phyloP scores from a whole-genome alignment of 2,113 vertebrate species.

The Athene cunicularia region DNA sequence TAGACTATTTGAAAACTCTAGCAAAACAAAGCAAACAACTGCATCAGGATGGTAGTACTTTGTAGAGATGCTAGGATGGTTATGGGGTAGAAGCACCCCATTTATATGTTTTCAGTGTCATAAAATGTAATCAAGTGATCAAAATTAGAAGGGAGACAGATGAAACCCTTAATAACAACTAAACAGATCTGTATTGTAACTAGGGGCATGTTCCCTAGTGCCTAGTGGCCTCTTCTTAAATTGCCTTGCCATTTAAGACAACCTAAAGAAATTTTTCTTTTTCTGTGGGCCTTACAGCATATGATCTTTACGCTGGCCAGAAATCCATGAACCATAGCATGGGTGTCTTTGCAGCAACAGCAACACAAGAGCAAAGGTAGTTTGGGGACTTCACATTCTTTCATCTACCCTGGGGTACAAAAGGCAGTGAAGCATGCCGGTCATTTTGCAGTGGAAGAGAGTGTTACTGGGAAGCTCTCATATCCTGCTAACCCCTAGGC shows the following conservation, averaged over 20 bases:
- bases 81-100: neutral
- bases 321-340: neutral
- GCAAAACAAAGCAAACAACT: neutral
- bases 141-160: neutral
- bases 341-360: neutral
- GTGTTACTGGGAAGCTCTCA: neutral
- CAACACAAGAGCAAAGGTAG: neutral
- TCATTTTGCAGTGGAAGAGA: neutral
- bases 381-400: neutral
- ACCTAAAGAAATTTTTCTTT: neutral
- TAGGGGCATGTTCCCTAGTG: neutral
- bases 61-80: neutral
- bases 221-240: neutral
- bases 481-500: neutral
- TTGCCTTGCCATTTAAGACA: neutral
- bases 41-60: neutral
- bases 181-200: neutral
- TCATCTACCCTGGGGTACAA: neutral
- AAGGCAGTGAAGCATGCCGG: neutral
- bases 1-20: neutral
- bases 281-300: neutral
- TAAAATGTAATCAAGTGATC: neutral
- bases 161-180: neutral
- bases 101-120: neutral
- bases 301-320: neutral